Conservation (phyloP, 2,797 vertebrate species). For the Cacajao melanocephalus region DNA sequence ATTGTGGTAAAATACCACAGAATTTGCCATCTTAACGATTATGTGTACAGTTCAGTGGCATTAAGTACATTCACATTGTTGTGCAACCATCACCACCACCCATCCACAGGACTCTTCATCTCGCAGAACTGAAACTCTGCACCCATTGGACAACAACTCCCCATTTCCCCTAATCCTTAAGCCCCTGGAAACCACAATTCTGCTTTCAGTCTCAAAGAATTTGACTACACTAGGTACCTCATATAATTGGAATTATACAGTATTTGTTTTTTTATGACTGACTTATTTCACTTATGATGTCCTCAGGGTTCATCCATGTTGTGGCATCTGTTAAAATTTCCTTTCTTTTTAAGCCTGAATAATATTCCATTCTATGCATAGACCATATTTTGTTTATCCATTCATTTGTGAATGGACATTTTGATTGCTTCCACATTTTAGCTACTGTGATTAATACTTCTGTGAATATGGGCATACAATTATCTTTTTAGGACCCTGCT, state of each 20-base stretch:
- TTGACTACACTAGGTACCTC: background rate
- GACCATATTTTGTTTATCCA: background rate
- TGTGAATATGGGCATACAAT: background rate
- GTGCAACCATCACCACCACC: background rate
- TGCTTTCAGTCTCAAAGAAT: background rate
- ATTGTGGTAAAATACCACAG: background rate
- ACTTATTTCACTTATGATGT: background rate
- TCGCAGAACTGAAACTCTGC: background rate
- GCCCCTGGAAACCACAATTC: background rate
- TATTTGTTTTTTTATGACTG: background rate
- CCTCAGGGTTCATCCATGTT: background rate
- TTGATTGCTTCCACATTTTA: background rate
- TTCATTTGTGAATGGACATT: background rate
- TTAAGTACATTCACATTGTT: no score
- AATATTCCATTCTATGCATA: background rate
- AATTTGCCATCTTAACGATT: background rate
- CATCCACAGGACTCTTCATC: background rate
- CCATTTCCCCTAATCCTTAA: background rate
- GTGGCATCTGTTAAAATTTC: background rate
- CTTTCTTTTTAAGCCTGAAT: background rate
- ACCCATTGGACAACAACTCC: background rate
- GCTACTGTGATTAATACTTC: background rate
- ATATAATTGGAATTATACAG: background rate
- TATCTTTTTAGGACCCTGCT: background rate
- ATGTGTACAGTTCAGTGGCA: background rate